Conservation (phyloP, 64 coral and sea anemone genomes). For the Montipora foliosa region DNA sequence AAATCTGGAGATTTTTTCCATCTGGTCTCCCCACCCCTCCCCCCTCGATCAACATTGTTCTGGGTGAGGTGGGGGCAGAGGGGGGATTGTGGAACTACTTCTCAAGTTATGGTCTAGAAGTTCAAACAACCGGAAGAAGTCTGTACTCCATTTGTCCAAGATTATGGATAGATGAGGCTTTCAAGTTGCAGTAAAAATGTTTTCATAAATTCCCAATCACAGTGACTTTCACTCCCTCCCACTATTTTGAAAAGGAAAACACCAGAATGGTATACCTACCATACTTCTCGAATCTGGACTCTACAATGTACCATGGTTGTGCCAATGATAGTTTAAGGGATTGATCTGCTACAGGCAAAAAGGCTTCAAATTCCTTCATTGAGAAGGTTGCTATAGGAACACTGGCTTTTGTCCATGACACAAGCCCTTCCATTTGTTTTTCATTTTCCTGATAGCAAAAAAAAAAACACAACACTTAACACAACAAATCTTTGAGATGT, state of each 20-base stretch:
- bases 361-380: conserved; percentile 65
- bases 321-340: conserved; percentile 19
- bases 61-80: too few species aligned
- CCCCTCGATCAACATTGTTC: too few species aligned
- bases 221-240: too few species aligned
- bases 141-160: too few species aligned
- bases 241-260: background rate
- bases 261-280: conserved; percentile 33
- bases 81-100: too few species aligned
- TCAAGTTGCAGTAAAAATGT: too few species aligned
- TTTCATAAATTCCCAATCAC: too few species aligned
- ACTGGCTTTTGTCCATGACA: conserved; percentile 62
- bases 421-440: conserved; percentile 69
- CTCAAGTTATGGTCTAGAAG: too few species aligned
- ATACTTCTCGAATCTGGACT: conserved; percentile 59
- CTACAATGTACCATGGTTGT: conserved; percentile 74
- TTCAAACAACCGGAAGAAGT: too few species aligned
- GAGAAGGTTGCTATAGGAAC: conserved; percentile 53
- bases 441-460: conserved; percentile 61
- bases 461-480: background rate
- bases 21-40: too few species aligned
- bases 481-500: background rate
- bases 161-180: too few species aligned
- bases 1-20: too few species aligned
- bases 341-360: conserved; percentile 75